Conservation (phyloP, 2,888 invertebrate genomes). For the Heliconius erato region DNA sequence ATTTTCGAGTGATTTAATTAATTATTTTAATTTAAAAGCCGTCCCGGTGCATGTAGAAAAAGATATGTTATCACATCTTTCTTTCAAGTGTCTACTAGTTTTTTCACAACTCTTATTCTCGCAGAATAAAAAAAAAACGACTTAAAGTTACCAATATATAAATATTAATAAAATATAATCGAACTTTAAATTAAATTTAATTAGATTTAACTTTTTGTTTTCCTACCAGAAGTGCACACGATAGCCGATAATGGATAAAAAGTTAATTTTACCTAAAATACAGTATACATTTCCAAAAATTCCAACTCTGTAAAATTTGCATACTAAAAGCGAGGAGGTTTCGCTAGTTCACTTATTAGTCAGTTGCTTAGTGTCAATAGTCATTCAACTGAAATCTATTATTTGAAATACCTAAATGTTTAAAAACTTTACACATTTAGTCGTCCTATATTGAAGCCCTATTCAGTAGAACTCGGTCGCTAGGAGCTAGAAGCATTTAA, state of each 20-base stretch:
- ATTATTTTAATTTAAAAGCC: constrained; percentile 9
- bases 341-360: constrained; percentile 18
- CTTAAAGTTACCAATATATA: background rate
- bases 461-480: background rate
- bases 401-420: background rate
- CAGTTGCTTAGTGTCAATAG: background rate
- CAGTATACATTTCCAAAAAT: constrained; percentile 40
- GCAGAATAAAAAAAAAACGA: background rate
- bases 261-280: constrained; percentile 32
- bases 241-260: constrained; percentile 14
- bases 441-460: constrained; percentile 5
- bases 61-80: constrained; percentile 10
- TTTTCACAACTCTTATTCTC: background rate
- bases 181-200: background rate
- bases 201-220: background rate
- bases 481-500: constrained; percentile 10
- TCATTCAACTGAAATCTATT: background rate
- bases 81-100: background rate
- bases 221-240: constrained; percentile 9
- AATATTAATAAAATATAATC: constrained; percentile 1
- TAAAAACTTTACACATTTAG: background rate
- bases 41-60: background rate
- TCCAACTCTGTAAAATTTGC: constrained; percentile 34
- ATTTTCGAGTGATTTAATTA: background rate
- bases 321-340: constrained; percentile 19